Base-by-base conservation (phyloP, 2,113 vertebrate species). In the Dryoscopus gambensis region DNA sequence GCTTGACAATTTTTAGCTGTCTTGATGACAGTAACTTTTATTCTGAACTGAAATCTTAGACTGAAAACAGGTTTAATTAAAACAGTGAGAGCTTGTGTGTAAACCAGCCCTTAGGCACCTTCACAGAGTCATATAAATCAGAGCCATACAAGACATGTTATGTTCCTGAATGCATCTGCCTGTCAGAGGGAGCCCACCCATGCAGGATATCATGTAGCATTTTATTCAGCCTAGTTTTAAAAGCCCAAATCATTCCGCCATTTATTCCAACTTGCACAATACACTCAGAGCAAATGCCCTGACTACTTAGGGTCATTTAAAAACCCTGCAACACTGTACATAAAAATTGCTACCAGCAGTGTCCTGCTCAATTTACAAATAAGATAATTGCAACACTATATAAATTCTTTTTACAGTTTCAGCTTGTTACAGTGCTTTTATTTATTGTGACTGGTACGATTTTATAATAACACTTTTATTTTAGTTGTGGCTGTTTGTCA, bases 31-130 rank as follows among this genome's bases (percentile, higher is more conserved):
- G 79, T 83, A 83, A 86, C 44, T 92, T 97, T 84, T 79, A 86
- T 93, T 90, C 76, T 81, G 68, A 90, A 75, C 81, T 83, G 89
- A 93, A 93, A 90, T 90, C 64, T 52, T 70, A 49, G 68, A 64
- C 64, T 87, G 92, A 92, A 96, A 96, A 92, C 90, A 96, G 88
- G 85, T 94, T 97, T 97, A 96, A 96, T 97, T 95, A 97, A 96
- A 97, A 90, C 93, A 95, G 92, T 56, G 92, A 68, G 92, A 94
- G 82, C 83, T 93, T 81, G 79, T 86, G 90, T 92, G 67, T 96
- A 96, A 96, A 97, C 64, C 88, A 95, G 83, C 95, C 95, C 92
- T 84, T 56, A 96, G 95, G 95, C 93, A 84, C 85, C 85, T 96
- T 92, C 92, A 94, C 47, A 75, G 64, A 93, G 88, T 76, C 75